A percentile compares a stretch with the other conserved stretches of the same genome.
Conservation (phyloP, 2,888 invertebrate genomes). For the Cyclophora punctaria region DNA sequence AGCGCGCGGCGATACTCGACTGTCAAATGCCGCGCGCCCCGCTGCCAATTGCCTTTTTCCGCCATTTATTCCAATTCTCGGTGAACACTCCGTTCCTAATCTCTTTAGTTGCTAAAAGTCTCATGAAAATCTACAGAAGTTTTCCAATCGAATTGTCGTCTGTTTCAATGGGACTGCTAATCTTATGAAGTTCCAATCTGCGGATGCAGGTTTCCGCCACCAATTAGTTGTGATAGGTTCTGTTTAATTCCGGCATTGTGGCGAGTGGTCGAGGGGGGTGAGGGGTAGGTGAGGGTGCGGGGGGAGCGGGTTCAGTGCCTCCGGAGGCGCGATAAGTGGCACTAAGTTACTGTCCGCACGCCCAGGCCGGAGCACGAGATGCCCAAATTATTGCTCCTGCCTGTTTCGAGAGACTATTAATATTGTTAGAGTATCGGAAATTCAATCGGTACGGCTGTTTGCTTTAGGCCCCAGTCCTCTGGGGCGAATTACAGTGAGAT, state of each 20-base stretch:
- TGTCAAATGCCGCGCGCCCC: slow-evolving; percentile 10
- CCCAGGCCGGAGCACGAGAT: slow-evolving; percentile 11
- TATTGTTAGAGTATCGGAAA: neutral
- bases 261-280: slow-evolving; percentile 11
- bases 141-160: neutral
- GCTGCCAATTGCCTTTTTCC: slow-evolving; percentile 6
- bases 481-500: too few relatives aligned
- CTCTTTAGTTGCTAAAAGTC: slow-evolving; percentile 10
- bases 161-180: slow-evolving; percentile 24
- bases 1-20: slow-evolving; percentile 9
- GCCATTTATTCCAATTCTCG: slow-evolving; percentile 17
- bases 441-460: neutral
- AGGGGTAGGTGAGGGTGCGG: slow-evolving; percentile 23
- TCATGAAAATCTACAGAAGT: neutral
- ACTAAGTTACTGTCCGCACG: slow-evolving; percentile 30
- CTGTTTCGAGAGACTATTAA: slow-evolving; percentile 16
- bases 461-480: neutral
- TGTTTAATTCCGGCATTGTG: slow-evolving; percentile 30
- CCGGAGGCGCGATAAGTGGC: slow-evolving; percentile 32
- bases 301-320: slow-evolving; percentile 20
- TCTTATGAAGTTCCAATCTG: slow-evolving; percentile 43
- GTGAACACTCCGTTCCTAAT: slow-evolving; percentile 10
- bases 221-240: slow-evolving; percentile 52
- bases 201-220: slow-evolving; percentile 36
- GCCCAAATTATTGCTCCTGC: slow-evolving; percentile 22